Base-by-base conservation (phyloP, 2,888 invertebrate species). In the Himalopsyche japonica region DNA sequence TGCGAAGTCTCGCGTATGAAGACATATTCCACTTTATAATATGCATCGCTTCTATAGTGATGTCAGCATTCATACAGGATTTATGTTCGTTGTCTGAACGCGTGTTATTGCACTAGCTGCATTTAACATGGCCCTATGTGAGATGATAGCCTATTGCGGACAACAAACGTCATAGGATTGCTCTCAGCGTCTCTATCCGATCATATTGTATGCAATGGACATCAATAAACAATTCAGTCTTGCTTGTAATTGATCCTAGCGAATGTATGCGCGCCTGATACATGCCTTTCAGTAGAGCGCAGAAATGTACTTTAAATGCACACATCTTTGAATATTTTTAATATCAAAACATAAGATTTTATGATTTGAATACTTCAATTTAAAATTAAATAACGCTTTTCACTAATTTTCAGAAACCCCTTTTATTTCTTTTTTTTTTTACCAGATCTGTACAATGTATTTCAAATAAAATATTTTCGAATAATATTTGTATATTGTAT, bases 41-140 rank as follows among this genome's bases (percentile, higher is more conserved):
- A 70, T 70, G 8, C 70, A 70, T 30, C 70, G 70, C 57, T 32
- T 76, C 78, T 78, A 82, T 82, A 82, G 48, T 80, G 83, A 47
- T 85, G 85, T 85, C 85, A 82, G 85, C 70, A 57, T 70, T 77
- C 80, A 64, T 64, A 78, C 18, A 49, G 79, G 78, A 85, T 85
- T 85, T 85, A 85, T 85, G 85, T 70, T 37, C 76, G 47, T 79
- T 83, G 70, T 78, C 57, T 30, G 49, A 20, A 76, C 83, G 78
- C 85, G 76, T 85, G 85, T 83, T 85, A 83, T 82, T 70, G 84
- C 82, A 64, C 80, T 43, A 77, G 49, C 77, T 32, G 34, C 27
- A 70, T 70, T 70, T 8, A 43, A 43, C 43, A 43, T 43, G 27
- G 70, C 27, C 27, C 70, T 70, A 27, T 27, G 27, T 3, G 70